Conservation (phyloP, 2,888 invertebrate genomes). For the Nysson spinosus region DNA sequence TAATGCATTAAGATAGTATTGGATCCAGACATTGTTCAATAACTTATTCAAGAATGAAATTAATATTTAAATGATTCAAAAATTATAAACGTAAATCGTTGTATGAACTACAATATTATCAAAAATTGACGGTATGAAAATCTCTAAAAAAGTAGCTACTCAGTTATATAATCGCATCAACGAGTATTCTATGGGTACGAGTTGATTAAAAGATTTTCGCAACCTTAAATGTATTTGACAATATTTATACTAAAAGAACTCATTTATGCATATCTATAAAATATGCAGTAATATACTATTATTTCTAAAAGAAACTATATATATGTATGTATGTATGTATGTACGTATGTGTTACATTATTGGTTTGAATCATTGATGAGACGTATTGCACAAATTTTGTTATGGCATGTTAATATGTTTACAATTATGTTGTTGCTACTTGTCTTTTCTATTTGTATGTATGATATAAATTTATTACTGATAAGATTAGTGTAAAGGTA, state of each 20-base stretch:
- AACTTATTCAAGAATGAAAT: neutral
- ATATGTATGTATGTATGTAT: conserved; percentile 50
- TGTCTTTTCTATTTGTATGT: no score
- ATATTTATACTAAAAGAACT: conserved; percentile 46
- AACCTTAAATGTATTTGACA: conserved; percentile 47
- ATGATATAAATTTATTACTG: conserved; percentile 12
- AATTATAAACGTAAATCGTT: conserved; percentile 8
- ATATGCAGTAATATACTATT: conserved; percentile 22
- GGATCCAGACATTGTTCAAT: conserved; percentile 51
- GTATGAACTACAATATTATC: conserved; percentile 14
- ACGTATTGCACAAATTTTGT: conserved; percentile 42
- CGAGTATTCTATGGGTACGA: conserved; percentile 33
- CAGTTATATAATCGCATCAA: conserved; percentile 32
- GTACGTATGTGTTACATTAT: conserved; percentile 32
- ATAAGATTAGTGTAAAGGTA: conserved; percentile 17
- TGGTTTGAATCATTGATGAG: conserved; percentile 19
- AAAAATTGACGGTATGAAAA: no score
- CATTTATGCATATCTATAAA: conserved; percentile 25
- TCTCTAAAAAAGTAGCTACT: conserved; percentile 12
- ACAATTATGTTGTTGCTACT: conserved; percentile 25
- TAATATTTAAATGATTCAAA: conserved; percentile 1
- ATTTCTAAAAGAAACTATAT: conserved; percentile 36
- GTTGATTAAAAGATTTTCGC: conserved; percentile 32
- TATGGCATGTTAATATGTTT: conserved; percentile 26
- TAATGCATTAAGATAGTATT: conserved; percentile 50